Evolutionary conservation across 2,797 vertebrate genomes (phyloP), one percentile per base, ranked within the genome.

Genomic region (Enteromius radiatus): DNA sequence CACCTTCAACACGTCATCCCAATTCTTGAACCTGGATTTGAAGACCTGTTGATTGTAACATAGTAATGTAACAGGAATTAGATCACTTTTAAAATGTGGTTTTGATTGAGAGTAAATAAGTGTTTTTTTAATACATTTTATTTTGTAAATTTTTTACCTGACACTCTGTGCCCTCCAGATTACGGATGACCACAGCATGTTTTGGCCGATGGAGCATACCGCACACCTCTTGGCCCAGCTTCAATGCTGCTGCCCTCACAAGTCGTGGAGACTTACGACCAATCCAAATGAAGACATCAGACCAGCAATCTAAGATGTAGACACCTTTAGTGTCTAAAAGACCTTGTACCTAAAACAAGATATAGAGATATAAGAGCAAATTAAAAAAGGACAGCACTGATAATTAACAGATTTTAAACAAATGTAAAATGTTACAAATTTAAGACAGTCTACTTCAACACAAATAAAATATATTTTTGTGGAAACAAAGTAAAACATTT

Each of bases 251-350:
- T 0, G 98, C 98, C 49, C 98, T 94, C 79, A 99, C 97, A 43
- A 99, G 94, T 68, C 98, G 96, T 0, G 97, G 96, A 0, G 98
- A 99, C 89, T 98, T 99, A 84, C 96, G 95, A 68, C 98, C 98
- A 0, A 99, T 97, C 98, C 98, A 99, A 93, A 99, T 98, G 92
- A 98, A 99, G 74, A 99, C 95, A 0, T 99, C 98, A 0, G 97
- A 98, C 96, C 97, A 98, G 88, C 98, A 99, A 93, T 99, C 98
- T 88, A 99, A 92, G 90, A 99, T 96, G 93, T 98, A 99, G n/a
- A 99, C 98, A 0, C 95, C 93, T 89, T 96, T 98, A 2, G 98
- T 99, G 93, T 99, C 97, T 88, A 99, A 93, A 70, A 99, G 93
- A 75, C 96, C 97, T 92, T 99, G 98, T 36, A 99, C 84, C 98